These are phyloP conservation scores for Zaprionus inermis DNA, from an alignment of 1,140 invertebrate genomes.

Conservation along the genomic window DNA sequence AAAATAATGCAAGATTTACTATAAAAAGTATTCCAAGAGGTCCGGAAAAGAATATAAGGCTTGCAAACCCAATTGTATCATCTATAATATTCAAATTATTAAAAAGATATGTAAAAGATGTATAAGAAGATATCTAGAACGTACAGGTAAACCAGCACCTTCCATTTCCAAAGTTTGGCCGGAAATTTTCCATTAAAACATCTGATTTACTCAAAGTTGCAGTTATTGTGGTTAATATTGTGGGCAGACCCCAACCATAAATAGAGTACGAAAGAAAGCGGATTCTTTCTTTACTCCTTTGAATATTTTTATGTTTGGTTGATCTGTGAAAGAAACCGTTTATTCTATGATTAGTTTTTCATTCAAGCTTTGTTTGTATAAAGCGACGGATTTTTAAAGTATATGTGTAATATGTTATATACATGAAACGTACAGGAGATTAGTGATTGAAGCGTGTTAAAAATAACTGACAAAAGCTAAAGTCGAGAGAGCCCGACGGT, in stretches of 20 bases:
- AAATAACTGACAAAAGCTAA: too few relatives aligned
- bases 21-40: slow-evolving; percentile 87
- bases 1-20: slow-evolving; percentile 88
- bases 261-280: slow-evolving; percentile 87
- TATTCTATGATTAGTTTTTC: neutral
- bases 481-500: too few relatives aligned
- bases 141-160: slow-evolving; percentile 86
- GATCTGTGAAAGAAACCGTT: slow-evolving; percentile 36
- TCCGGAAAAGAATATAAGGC: slow-evolving; percentile 87
- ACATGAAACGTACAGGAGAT: too few relatives aligned
- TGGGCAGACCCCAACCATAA: slow-evolving; percentile 87
- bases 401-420: too few relatives aligned
- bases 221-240: slow-evolving; percentile 85
- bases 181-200: slow-evolving; percentile 77
- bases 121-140: neutral
- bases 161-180: slow-evolving; percentile 85
- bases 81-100: slow-evolving; percentile 42
- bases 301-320: slow-evolving; percentile 50
- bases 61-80: slow-evolving; percentile 78
- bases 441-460: too few relatives aligned
- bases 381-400: too few relatives aligned
- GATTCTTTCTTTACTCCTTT: slow-evolving; percentile 77
- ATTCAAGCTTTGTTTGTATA: too few relatives aligned
- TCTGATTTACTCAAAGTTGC: slow-evolving; percentile 85
- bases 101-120: neutral